phyloP scores from a whole-genome alignment of 2,888 invertebrate species.

The Campoplex nolae region DNA sequence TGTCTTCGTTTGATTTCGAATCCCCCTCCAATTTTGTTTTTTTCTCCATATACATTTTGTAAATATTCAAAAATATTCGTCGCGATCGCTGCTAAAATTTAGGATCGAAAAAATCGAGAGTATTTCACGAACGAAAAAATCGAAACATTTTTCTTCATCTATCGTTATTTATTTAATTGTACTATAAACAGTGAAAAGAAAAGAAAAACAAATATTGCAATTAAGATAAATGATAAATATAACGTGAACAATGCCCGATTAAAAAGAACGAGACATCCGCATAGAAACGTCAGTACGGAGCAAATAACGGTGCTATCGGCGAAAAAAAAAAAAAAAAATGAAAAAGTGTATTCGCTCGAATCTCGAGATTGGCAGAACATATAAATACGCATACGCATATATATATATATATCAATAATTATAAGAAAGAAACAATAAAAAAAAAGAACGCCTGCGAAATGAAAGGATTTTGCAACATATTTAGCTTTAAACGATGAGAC shows the following conservation, averaged over 20 bases:
- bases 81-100: not conserved
- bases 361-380: not conserved
- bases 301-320: conserved; percentile 34
- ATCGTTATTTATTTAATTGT: conserved; percentile 6
- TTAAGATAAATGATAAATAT: not conserved
- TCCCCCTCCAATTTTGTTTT: not conserved
- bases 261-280: not conserved
- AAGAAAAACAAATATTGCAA: not conserved
- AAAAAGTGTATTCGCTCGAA: conserved; percentile 1
- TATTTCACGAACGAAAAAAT: not conserved
- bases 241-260: not conserved
- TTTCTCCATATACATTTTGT: conserved; percentile 30
- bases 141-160: conserved; percentile 12
- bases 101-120: not conserved
- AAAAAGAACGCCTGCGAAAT: conserved; percentile 28
- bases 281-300: conserved; percentile 51
- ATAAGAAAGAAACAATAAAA: conserved; percentile 24
- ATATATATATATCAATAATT: not conserved
- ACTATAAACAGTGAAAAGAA: not conserved
- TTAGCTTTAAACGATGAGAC: conserved; percentile 78
- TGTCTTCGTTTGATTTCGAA: not conserved
- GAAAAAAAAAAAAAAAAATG: not conserved
- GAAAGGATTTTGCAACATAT: conserved; percentile 38
- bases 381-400: not conserved
- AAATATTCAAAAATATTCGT: conserved; percentile 31